Percentiles rank a stretch among this genome's conserved stretches.
These are phyloP conservation scores for Ranitomeya imitator DNA, from an alignment of 2,113 vertebrate species.

Conservation along the genomic window DNA sequence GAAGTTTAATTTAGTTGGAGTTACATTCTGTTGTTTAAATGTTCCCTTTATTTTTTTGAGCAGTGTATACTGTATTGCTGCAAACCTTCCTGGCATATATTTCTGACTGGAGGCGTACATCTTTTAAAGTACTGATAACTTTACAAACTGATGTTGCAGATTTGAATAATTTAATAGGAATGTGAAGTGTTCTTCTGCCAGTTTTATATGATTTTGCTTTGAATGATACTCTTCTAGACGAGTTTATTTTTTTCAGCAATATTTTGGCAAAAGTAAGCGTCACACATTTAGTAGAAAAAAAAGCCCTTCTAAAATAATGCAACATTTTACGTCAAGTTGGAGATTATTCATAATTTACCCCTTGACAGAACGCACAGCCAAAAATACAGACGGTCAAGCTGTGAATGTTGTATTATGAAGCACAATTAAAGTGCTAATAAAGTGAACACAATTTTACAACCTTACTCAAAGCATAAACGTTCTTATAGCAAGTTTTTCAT, in stretches of 20 bases:
- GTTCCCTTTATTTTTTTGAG: too few species aligned
- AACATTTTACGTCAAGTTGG: neutral
- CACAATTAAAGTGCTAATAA: neutral
- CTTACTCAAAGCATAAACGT: neutral
- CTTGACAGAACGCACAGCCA: neutral
- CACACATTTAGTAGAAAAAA: neutral
- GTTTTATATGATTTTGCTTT: neutral
- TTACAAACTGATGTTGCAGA: neutral
- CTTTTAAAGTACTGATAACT: neutral
- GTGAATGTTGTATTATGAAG: neutral
- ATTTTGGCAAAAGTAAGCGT: neutral
- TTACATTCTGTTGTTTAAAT: too few species aligned
- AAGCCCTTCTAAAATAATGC: neutral
- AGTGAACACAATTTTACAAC: neutral
- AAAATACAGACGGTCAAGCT: neutral
- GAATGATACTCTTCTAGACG: neutral
- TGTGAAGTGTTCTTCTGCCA: too few species aligned
- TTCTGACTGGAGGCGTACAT: too few species aligned
- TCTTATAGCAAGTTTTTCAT: neutral
- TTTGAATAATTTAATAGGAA: neutral
- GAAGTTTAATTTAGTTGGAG: too few species aligned
- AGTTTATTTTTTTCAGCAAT: neutral
- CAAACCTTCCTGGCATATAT: too few species aligned
- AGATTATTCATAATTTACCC: neutral
- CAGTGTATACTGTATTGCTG: too few species aligned